phyloP scores from a whole-genome alignment of 1,140 invertebrate species.

The Tetramorium parvispinum region DNA sequence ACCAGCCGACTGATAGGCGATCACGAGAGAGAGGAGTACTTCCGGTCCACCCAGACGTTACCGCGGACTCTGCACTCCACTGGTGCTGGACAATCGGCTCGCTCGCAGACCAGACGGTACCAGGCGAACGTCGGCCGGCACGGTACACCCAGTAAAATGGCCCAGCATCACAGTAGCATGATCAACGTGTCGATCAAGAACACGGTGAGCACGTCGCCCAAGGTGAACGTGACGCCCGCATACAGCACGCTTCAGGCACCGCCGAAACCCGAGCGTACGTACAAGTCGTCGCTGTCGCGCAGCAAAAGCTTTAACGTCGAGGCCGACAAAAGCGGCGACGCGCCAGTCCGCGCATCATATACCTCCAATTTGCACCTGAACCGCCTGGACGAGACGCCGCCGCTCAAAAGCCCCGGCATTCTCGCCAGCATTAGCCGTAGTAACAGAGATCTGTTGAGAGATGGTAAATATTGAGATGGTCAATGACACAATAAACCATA shows the following conservation, averaged over 20 bases:
- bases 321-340: constrained; percentile 80
- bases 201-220: constrained; percentile 85
- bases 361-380: constrained; percentile 92
- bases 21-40: constrained; percentile 86
- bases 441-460: constrained; percentile 90
- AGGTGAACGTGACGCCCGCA: constrained; percentile 34
- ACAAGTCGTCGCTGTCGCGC: constrained; percentile 90
- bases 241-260: constrained; percentile 85
- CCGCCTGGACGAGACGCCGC: constrained; percentile 89
- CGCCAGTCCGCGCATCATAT: constrained; percentile 86
- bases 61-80: constrained; percentile 89
- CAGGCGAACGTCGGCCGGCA: constrained; percentile 29
- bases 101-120: constrained; percentile 42
- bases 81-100: constrained; percentile 23
- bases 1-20: constrained; percentile 88
- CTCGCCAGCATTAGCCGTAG: constrained; percentile 93
- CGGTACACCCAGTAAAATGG: constrained; percentile 47
- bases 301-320: constrained; percentile 95
- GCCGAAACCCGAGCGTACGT: constrained; percentile 90
- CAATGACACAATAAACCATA: background rate
- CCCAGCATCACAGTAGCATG: constrained; percentile 87
- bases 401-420: constrained; percentile 93
- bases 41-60: constrained; percentile 91
- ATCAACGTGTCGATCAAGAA: constrained; percentile 92
- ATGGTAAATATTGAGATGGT: constrained; percentile 70